These are phyloP conservation scores for Heliconius hortense DNA, from an alignment of 2,888 invertebrate species.

Conservation along the genomic window DNA sequence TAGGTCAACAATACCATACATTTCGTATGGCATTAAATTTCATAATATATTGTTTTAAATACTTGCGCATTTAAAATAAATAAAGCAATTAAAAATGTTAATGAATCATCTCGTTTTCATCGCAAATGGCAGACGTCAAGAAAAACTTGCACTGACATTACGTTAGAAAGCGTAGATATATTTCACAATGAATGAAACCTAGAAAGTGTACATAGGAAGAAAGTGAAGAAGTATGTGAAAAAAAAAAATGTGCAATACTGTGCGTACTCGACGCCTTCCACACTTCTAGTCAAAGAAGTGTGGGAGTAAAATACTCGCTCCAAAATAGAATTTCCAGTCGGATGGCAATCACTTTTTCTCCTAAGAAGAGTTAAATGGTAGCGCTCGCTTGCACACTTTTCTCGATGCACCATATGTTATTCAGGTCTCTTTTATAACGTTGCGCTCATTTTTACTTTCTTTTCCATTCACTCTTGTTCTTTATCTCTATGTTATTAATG, in stretches of 20 bases:
- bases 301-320: conserved; percentile 61
- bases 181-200: conserved; percentile 79
- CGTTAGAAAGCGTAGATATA: conserved; percentile 76
- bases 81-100: conserved; percentile 19
- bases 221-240: conserved; percentile 78
- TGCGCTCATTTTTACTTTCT: conserved; percentile 81
- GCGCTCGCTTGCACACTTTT: conserved; percentile 67
- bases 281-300: conserved; percentile 29
- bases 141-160: conserved; percentile 79
- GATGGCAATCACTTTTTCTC: conserved; percentile 71
- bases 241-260: conserved; percentile 65
- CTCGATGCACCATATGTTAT: conserved; percentile 65
- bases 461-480: conserved; percentile 78
- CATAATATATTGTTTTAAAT: neutral
- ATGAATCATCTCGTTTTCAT: conserved; percentile 74
- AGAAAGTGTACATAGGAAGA: conserved; percentile 80
- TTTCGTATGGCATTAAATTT: conserved; percentile 33
- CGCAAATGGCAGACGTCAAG: conserved; percentile 65
- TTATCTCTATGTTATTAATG: conserved; percentile 46
- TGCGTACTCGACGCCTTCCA: too few relatives aligned
- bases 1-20: conserved; percentile 48
- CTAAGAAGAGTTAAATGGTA: conserved; percentile 59
- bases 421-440: conserved; percentile 72
- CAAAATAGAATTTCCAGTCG: conserved; percentile 66
- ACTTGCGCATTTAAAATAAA: neutral